These are phyloP conservation scores for Pentamera pediparva DNA, from an alignment of 53 echinoderm and acorn worm species.

Conservation along the genomic window DNA sequence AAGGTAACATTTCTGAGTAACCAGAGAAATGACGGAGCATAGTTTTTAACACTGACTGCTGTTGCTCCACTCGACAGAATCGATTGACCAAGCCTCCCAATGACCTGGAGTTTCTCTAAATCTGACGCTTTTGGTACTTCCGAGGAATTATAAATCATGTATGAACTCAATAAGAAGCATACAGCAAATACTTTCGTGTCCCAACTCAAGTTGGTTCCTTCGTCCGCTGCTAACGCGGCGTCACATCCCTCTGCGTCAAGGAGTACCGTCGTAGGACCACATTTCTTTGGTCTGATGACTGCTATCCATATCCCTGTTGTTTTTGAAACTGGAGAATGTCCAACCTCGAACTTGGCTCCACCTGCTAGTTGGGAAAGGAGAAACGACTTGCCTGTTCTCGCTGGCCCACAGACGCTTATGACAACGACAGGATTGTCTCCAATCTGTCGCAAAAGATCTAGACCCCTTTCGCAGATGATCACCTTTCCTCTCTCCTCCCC, in stretches of 20 bases:
- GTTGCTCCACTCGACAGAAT: not conserved
- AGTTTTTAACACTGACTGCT: not conserved
- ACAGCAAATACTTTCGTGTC: not conserved
- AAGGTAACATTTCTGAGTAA: not conserved
- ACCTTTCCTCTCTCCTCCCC: too few relatives aligned
- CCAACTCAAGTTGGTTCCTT: not conserved
- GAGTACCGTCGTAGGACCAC: too few relatives aligned
- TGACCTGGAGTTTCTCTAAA: not conserved
- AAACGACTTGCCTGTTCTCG: too few relatives aligned
- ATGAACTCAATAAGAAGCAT: not conserved
- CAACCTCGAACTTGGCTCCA: too few relatives aligned
- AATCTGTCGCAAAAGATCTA: too few relatives aligned
- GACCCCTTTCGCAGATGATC: too few relatives aligned
- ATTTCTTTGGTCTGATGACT: too few relatives aligned
- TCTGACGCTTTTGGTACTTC: not conserved
- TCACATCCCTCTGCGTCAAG: not conserved
- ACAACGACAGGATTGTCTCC: too few relatives aligned
- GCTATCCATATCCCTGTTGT: too few relatives aligned
- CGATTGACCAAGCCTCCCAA: not conserved
- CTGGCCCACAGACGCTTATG: too few relatives aligned
- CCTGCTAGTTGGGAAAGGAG: too few relatives aligned
- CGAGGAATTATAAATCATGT: not conserved
- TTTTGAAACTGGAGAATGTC: too few relatives aligned
- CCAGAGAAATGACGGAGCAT: not conserved
- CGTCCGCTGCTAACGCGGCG: not conserved